Evolutionary conservation across 2,888 invertebrate genomes (phyloP).

Genomic region (Synanthedon tipuliformis): DNA sequence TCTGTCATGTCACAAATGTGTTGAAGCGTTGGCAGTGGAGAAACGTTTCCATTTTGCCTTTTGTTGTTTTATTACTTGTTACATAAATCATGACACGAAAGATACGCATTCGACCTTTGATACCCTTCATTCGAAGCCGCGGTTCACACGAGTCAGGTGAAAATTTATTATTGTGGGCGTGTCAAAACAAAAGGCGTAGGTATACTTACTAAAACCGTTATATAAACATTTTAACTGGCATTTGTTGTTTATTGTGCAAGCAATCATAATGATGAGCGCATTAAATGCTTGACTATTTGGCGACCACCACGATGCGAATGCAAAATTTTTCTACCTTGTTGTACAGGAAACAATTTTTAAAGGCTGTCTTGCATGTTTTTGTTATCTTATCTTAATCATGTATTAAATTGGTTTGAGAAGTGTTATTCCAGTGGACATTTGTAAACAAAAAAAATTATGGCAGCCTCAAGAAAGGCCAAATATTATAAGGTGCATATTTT

Average conservation of each 20-base stretch:
- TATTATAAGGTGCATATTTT: too few species aligned
- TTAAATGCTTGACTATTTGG: neutral
- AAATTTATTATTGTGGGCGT: slow-evolving; percentile 16
- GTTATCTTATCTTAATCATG: too few species aligned
- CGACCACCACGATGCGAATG: neutral
- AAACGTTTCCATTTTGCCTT: too few species aligned
- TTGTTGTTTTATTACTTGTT: neutral
- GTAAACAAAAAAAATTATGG: too few species aligned
- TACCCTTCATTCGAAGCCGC: slow-evolving; percentile 12
- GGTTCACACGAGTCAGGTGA: slow-evolving; percentile 16
- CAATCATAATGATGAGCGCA: neutral
- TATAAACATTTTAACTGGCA: slow-evolving; percentile 15
- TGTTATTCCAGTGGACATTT: too few species aligned
- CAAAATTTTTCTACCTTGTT: neutral
- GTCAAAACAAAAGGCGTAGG: slow-evolving; percentile 14
- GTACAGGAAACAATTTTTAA: too few species aligned
- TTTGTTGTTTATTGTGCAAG: slow-evolving; percentile 4
- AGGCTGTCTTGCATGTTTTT: too few species aligned
- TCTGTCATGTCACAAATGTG: too few species aligned
- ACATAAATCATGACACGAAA: neutral
- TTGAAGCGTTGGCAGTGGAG: too few species aligned
- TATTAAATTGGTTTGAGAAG: too few species aligned
- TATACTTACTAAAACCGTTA: slow-evolving; percentile 21
- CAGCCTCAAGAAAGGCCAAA: too few species aligned
- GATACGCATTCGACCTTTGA: slow-evolving; percentile 8